These are phyloP conservation scores for Novumbra hubbsi DNA, from an alignment of 2,797 vertebrate species.

Conservation along the genomic window DNA sequence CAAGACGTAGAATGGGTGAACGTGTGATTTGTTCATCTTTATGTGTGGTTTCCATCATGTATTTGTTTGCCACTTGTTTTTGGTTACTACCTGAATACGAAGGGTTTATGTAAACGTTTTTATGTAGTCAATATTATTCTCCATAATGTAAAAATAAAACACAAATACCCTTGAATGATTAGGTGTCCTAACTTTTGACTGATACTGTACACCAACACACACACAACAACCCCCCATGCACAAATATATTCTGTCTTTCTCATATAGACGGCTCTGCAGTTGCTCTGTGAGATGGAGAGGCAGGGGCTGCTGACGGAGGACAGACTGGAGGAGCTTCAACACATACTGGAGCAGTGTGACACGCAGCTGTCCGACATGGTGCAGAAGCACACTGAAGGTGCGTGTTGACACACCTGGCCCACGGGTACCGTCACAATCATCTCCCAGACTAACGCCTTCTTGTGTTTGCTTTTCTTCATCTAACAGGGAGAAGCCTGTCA, in stretches of 20 bases:
- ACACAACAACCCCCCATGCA: too few relatives aligned
- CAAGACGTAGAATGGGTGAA: too few relatives aligned
- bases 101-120: too few relatives aligned
- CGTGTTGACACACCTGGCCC: background rate
- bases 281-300: constrained; percentile 75
- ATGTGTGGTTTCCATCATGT: too few relatives aligned
- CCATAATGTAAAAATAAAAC: too few relatives aligned
- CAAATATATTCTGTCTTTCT: constrained; percentile 8
- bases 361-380: constrained; percentile 47
- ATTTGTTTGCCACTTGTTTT: too few relatives aligned
- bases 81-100: too few relatives aligned
- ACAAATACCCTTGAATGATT: too few relatives aligned
- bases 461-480: background rate
- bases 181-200: too few relatives aligned
- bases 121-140: too few relatives aligned
- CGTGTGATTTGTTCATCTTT: too few relatives aligned
- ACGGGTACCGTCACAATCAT: background rate
- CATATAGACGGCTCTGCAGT: constrained; percentile 65
- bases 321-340: constrained; percentile 39
- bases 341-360: constrained; percentile 26
- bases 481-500: background rate
- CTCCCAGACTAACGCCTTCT: background rate
- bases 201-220: background rate
- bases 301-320: constrained; percentile 42
- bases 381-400: constrained; percentile 31